A percentile compares a stretch with the other conserved stretches of the same genome.
Conservation (phyloP, 2,113 vertebrate species). For the Haemorhous mexicanus region DNA sequence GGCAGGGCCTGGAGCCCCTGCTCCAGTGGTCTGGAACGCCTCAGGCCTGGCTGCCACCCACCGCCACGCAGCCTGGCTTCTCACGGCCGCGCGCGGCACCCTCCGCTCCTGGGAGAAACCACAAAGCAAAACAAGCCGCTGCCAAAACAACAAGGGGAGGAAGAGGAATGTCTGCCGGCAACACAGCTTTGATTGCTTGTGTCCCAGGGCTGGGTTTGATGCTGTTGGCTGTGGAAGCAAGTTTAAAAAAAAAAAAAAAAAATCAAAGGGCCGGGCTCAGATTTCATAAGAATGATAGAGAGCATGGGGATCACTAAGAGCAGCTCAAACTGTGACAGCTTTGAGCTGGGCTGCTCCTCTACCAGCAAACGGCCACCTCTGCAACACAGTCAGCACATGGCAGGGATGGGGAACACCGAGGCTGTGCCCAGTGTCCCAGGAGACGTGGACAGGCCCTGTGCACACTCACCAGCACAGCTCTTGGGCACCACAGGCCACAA, state of each 20-base stretch:
- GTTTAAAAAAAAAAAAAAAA: background rate
- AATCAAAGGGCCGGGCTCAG: background rate
- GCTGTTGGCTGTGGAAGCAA: conserved; percentile 9
- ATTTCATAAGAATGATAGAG: background rate
- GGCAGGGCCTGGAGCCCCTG: background rate
- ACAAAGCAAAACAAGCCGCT: conserved; percentile 17
- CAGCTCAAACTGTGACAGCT: background rate
- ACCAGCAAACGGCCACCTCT: background rate
- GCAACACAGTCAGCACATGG: background rate
- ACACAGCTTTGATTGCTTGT: background rate
- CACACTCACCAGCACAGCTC: background rate
- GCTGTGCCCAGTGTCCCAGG: background rate
- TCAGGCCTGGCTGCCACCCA: background rate
- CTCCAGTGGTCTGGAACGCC: background rate
- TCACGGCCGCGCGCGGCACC: background rate
- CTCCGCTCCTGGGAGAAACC: conserved; percentile 38
- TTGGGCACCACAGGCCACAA: background rate
- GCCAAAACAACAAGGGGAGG: conserved; percentile 34
- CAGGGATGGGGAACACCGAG: background rate
- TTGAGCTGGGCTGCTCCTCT: background rate
- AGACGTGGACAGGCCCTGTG: background rate
- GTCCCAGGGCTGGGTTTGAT: background rate
- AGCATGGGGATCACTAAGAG: accelerated
- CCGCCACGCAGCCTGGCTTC: background rate
- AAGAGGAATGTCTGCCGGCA: conserved; percentile 39